A percentile compares a stretch with the other conserved stretches of the same genome.
Evolutionary conservation across 2,888 invertebrate species (phyloP).

Genomic region (Caenorhabditis angaria): DNA sequence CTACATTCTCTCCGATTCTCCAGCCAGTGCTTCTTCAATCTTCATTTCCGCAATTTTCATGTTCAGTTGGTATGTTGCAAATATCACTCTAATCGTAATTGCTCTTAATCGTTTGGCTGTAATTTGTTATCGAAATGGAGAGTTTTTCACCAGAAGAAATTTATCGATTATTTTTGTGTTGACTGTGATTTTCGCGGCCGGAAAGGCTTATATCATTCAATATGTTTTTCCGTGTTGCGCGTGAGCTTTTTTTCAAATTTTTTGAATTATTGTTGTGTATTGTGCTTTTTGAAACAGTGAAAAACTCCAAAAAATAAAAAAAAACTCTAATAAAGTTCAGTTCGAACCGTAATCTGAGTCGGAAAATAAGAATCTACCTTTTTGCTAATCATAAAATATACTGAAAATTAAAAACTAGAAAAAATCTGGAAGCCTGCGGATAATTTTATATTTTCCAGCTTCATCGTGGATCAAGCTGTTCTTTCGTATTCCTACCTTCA

Average conservation of each 20-base stretch:
- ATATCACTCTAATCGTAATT: conserved; percentile 50
- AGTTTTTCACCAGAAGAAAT: conserved; percentile 21
- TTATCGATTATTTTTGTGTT: conserved; percentile 15
- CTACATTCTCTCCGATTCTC: conserved; percentile 31
- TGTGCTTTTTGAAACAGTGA: no score
- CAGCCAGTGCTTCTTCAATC: conserved; percentile 8
- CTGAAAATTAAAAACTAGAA: no score
- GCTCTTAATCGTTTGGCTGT: conserved; percentile 44
- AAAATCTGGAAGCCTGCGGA: neutral
- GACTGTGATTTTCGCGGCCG: conserved; percentile 19
- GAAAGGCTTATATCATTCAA: conserved; percentile 40
- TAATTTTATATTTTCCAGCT: conserved; percentile 21
- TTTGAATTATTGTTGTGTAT: no score
- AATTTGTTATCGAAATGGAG: conserved; percentile 28
- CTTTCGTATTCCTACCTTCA: conserved; percentile 44
- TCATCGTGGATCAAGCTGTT: conserved; percentile 41
- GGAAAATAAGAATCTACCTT: no score
- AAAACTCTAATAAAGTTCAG: no score
- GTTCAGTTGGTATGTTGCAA: conserved; percentile 48
- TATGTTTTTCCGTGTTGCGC: conserved; percentile 48
- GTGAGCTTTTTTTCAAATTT: conserved; percentile 28
- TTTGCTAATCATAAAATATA: no score
- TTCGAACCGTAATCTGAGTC: no score
- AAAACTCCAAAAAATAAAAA: no score
- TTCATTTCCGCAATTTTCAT: conserved; percentile 48